Percentiles rank a stretch among this genome's conserved stretches.
Conservation (phyloP, 2,797 vertebrate genomes). For the Centropyge bicolor region DNA sequence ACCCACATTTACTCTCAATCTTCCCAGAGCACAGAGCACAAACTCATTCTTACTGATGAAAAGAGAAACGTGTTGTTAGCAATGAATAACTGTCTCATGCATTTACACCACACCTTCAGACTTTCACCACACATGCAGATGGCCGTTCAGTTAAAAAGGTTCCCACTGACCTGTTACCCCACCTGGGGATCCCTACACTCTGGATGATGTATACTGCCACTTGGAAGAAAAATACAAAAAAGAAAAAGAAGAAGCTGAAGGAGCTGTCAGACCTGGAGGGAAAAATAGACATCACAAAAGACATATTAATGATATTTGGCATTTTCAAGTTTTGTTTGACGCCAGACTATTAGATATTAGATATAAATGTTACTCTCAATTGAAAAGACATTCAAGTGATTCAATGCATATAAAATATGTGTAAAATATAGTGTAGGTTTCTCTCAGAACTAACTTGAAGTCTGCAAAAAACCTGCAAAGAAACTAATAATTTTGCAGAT, state of each 20-base stretch:
- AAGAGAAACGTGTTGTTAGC: slow-evolving; percentile 19
- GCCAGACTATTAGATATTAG: not conserved
- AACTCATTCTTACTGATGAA: not conserved
- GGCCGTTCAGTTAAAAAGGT: not conserved
- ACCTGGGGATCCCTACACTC: slow-evolving; percentile 91
- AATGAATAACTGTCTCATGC: not conserved
- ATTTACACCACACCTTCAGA: slow-evolving; percentile 1
- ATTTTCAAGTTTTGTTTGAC: not conserved
- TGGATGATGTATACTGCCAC: slow-evolving; percentile 94
- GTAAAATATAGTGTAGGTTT: not conserved
- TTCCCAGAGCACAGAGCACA: slow-evolving; percentile 33
- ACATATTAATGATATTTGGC: not conserved
- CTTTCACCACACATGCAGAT: slow-evolving; percentile 10
- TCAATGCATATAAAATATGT: not conserved
- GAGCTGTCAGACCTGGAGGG: slow-evolving; percentile 94
- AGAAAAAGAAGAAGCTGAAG: slow-evolving; percentile 99
- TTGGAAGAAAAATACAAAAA: slow-evolving; percentile 97
- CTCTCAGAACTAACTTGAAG: not conserved
- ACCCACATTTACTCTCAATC: slow-evolving; percentile 13
- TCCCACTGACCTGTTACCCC: slow-evolving; percentile 94
- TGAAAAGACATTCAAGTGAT: not conserved
- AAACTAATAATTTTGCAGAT: not conserved
- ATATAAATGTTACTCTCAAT: not conserved
- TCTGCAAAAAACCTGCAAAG: not conserved
- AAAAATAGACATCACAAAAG: not conserved